Percentiles rank a stretch among this genome's conserved stretches.
Conservation (phyloP, 1,140 invertebrate genomes). For the Zaprionus ornatus region DNA sequence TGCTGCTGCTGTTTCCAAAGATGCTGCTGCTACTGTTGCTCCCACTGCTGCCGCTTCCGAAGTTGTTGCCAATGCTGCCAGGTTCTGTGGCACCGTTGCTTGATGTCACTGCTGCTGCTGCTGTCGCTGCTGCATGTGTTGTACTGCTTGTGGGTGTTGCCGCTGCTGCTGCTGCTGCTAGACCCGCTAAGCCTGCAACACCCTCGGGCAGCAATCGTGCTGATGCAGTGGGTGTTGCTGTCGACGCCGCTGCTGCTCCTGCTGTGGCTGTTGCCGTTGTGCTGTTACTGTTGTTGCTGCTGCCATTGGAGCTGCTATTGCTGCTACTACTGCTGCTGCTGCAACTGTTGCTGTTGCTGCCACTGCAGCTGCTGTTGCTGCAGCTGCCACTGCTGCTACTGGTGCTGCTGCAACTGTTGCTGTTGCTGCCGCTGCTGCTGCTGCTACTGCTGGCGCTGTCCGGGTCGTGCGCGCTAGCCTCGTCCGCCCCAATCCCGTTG, state of each 20-base stretch:
- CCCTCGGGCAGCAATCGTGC: not conserved
- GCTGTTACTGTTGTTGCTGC: not conserved
- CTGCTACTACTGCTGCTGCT: not conserved
- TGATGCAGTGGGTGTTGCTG: constrained; percentile 1
- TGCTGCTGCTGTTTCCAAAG: not conserved
- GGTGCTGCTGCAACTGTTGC: not conserved
- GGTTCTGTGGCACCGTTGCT: constrained; percentile 27
- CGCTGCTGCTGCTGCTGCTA: not conserved
- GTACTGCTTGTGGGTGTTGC: constrained; percentile 1
- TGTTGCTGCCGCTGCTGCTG: constrained; percentile 6
- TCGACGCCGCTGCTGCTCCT: not conserved
- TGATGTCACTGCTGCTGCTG: not conserved
- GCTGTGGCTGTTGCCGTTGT: not conserved
- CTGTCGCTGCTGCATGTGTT: not conserved
- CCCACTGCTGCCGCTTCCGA: not conserved
- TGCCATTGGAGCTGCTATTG: constrained; percentile 3
- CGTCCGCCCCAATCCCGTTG: constrained; percentile 80
- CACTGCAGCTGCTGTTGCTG: not conserved
- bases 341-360: not conserved
- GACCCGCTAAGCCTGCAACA: not conserved
- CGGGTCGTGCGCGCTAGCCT: constrained; percentile 35
- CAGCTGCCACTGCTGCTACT: constrained; percentile 1
- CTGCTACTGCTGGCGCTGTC: constrained; percentile 10
- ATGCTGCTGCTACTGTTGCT: constrained; percentile 6
- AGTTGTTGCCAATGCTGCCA: constrained; percentile 2